Base-by-base conservation (phyloP, 92 coral and sea anemone genomes). In the Epizoanthus fatuus region DNA sequence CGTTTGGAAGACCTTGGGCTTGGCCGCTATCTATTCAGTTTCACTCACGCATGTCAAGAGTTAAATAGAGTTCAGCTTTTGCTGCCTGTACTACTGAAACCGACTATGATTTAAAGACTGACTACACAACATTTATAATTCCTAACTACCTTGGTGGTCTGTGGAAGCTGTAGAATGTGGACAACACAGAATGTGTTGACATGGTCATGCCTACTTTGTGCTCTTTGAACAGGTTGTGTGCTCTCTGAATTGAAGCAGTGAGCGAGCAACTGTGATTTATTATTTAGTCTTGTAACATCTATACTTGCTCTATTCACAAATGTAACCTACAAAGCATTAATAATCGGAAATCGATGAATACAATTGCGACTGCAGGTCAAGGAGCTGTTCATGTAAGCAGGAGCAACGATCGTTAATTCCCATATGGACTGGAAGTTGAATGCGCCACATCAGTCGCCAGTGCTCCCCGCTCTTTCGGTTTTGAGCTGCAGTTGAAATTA, bases 21-120 rank as follows among this genome's bases (percentile, higher is more conserved):
- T 42, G 5, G 70, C 82, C 82, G 69, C 70, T 77, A 49, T 77
- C 81, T 77, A 44, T 77, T 77, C 58, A 44, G 57, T 77, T 40
- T 44, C 70, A 60, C 63, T 60, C 82, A 77, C 56, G 69, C 82
- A 77, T 77, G 37, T 64, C 62, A 38, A 19, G 25, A 39, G 51
- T 60, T 60, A 42, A 58, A 40, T 2, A 77, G 44, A 40, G 42
- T 62, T 60, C 42, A 44, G 45, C 63, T 77, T 16, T 42, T 42
- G 29, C 57, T 47, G 19, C n/a, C 1, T 10, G 37, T 40, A 6
- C 20, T 77, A 10, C 17, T 16, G 60, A 17, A n/a, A 15, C n/a
- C 2, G 57, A 58, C 12, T 40, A 59, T 60, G 56, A 40, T 60
- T 20, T 40, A 35, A 9, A 12, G 19, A 9, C 57, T 0, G 2